Percentiles rank a stretch among this genome's conserved stretches.
These are phyloP conservation scores for Eulacestoma nigropectus DNA, from an alignment of 2,113 vertebrate genomes.

Conservation along the genomic window DNA sequence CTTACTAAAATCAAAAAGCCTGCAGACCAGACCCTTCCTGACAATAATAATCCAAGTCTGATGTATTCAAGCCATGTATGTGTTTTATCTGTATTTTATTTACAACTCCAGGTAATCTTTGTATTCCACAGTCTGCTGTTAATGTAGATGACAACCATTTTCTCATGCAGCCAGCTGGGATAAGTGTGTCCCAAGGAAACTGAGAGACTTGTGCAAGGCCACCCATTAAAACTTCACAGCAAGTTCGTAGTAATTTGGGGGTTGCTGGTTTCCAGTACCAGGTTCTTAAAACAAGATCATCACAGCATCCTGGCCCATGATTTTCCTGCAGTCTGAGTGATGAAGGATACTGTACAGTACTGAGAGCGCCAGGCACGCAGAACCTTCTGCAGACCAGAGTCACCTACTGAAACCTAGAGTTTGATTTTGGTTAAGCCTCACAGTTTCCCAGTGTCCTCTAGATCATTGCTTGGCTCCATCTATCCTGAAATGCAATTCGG, in stretches of 20 bases:
- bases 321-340: neutral
- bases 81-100: neutral
- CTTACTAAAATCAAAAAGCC: neutral
- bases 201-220: neutral
- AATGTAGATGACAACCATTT: neutral
- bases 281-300: neutral
- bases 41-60: neutral
- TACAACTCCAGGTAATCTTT: neutral
- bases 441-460: neutral
- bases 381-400: neutral
- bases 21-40: neutral
- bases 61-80: accelerated
- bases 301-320: accelerated
- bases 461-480: neutral
- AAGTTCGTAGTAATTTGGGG: neutral
- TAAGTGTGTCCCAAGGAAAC: neutral
- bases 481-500: neutral
- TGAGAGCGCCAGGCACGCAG: neutral
- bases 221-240: neutral
- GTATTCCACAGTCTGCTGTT: neutral
- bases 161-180: neutral
- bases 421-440: neutral
- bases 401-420: neutral
- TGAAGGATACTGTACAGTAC: neutral
- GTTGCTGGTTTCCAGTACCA: neutral